A percentile compares a stretch with the other conserved stretches of the same genome.
Conservation (phyloP, 2,113 vertebrate genomes). For the Cnemophilus loriae region DNA sequence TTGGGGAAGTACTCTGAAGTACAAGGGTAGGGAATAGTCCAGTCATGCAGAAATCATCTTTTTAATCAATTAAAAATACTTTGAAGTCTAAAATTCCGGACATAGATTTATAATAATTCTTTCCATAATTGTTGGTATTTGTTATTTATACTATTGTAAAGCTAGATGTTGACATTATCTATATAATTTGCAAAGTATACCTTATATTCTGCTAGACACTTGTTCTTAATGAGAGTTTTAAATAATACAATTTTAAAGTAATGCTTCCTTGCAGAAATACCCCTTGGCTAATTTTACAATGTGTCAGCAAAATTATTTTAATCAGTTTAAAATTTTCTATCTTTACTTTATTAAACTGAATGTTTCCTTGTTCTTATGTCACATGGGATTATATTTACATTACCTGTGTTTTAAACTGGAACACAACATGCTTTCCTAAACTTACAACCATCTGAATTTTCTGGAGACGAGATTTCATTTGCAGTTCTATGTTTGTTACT, state of each 20-base stretch:
- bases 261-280: background rate
- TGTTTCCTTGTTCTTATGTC: background rate
- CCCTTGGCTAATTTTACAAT: background rate
- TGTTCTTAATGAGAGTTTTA: background rate
- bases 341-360: background rate
- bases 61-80: background rate
- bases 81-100: background rate
- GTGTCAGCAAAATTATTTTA: background rate
- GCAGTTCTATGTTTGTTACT: background rate
- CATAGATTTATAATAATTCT: background rate
- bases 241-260: background rate
- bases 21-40: background rate
- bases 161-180: background rate
- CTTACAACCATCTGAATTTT: background rate
- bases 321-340: background rate
- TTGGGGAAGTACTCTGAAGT: background rate
- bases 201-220: background rate
- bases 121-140: background rate
- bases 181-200: background rate
- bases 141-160: background rate
- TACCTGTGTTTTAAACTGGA: background rate
- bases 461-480: background rate
- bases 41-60: background rate
- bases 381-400: background rate
- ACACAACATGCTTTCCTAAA: background rate